These are phyloP conservation scores for Thalassoma bifasciatum DNA, from an alignment of 2,113 vertebrate genomes.

Conservation along the genomic window DNA sequence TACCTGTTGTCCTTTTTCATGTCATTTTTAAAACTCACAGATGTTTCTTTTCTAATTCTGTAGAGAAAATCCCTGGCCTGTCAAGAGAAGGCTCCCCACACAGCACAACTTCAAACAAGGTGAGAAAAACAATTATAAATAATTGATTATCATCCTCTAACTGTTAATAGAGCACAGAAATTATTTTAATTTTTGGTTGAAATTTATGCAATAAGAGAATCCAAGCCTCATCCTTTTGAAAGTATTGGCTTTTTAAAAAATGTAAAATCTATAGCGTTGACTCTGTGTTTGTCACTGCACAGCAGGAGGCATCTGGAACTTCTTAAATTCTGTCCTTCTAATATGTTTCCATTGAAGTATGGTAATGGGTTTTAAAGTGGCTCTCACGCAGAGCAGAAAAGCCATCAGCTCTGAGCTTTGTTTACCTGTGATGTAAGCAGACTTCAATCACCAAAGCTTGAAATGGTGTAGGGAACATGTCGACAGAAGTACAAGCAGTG, in stretches of 20 bases:
- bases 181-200: no score
- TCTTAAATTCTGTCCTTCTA: conserved; percentile 65
- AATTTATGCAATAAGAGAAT: not conserved
- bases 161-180: no score
- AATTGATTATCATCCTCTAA: no score
- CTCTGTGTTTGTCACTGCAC: conserved; percentile 32
- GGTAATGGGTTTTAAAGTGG: conserved; percentile 79
- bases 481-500: not conserved
- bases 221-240: not conserved
- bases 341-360: conserved; percentile 69
- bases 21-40: conserved; percentile 1
- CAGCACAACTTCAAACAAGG: conserved; percentile 89
- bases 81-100: conserved; percentile 95
- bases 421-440: conserved; percentile 74
- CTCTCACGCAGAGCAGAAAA: conserved; percentile 63
- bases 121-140: conserved; percentile 62
- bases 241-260: not conserved
- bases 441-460: conserved; percentile 61
- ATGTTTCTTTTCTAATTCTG: conserved; percentile 42
- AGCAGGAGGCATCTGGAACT: conserved; percentile 70
- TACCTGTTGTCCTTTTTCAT: conserved; percentile 11
- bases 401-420: conserved; percentile 60
- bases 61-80: conserved; percentile 87
- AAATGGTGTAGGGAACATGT: conserved; percentile 36
- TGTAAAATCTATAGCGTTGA: not conserved